phyloP scores from a whole-genome alignment of 2,797 vertebrate genomes.

The Urophycis tenuis region DNA sequence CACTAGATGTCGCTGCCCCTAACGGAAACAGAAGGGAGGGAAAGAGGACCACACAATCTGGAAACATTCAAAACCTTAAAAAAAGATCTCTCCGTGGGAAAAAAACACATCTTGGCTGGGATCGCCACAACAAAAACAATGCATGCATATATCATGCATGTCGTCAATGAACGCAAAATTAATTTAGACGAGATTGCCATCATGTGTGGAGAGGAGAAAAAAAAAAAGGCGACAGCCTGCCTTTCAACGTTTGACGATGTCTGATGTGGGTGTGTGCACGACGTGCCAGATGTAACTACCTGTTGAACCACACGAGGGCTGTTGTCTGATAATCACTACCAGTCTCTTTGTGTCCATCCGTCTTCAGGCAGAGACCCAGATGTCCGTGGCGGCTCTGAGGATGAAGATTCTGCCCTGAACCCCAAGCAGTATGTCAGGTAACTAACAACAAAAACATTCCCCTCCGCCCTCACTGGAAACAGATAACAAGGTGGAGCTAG shows the following conservation, averaged over 20 bases:
- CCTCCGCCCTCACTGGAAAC: too few species aligned
- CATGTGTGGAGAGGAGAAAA: background rate
- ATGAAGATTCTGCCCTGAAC: constrained; percentile 69
- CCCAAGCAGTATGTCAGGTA: constrained; percentile 77
- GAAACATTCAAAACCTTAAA: background rate
- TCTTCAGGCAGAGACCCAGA: constrained; percentile 49
- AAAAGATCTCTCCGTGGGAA: background rate
- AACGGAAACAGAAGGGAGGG: background rate
- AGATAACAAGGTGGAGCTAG: too few species aligned
- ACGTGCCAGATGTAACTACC: background rate
- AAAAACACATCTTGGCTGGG: background rate
- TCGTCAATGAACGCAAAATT: too few species aligned
- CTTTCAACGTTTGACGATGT: background rate
- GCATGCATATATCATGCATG: background rate
- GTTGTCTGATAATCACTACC: background rate
- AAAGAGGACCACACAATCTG: background rate
- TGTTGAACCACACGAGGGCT: background rate
- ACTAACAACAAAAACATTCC: constrained; percentile 8
- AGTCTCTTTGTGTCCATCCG: background rate
- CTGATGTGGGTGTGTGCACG: background rate
- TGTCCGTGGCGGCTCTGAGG: constrained; percentile 65
- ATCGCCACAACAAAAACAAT: background rate
- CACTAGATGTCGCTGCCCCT: constrained; percentile 53
- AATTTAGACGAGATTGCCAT: too few species aligned
- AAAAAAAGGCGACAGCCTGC: too few species aligned